Evolutionary conservation across 2,113 vertebrate species (phyloP), one percentile per base, ranked within the genome.

Genomic region (Lagopus leucura): DNA sequence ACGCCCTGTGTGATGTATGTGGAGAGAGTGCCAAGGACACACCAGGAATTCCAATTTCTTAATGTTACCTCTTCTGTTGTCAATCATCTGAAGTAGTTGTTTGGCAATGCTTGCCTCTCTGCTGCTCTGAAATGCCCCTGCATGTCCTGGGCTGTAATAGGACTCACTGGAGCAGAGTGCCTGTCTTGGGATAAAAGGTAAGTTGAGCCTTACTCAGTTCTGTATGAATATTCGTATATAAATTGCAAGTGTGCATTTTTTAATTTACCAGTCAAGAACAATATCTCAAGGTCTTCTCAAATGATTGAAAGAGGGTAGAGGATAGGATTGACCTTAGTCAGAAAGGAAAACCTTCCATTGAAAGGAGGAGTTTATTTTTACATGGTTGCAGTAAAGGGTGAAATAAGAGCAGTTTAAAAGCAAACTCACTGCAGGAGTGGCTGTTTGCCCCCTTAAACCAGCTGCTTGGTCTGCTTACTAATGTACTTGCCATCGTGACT

Each of bases 1-100:
- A 91, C 48, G 94, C 76, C 45, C 48, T 84, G 60, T 92, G 94
- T 86, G 84, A 80, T 63, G 54, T 82, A 78, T 93, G 65, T 61
- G 86, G 92, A 92, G 92, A 92, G 95, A 89, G 95, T 97, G 97
- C 97, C 96, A 97, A 97, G 96, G 82, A 86, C 82, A 80, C 92
- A 88, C 95, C 86, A 96, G 96, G 96, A 95, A 94, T 97, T 95
- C 96, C 80, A 82, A 38, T 77, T 88, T 96, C 86, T 76, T 93
- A 72, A 94, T 78, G 89, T 96, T 96, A 96, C 78, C 89, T 93
- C 86, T 96, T 86, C 84, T 96, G 50, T 94, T 97, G 90, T 96
- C 79, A 96, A 82, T 96, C 93, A 91, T 91, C 89, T 88, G 86
- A 96, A 97, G 86, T 94, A 95, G 92, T 93, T 14, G 10, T 90